Conservation (phyloP, 92 coral and sea anemone species). For the Zoanthus sansibaricus region DNA sequence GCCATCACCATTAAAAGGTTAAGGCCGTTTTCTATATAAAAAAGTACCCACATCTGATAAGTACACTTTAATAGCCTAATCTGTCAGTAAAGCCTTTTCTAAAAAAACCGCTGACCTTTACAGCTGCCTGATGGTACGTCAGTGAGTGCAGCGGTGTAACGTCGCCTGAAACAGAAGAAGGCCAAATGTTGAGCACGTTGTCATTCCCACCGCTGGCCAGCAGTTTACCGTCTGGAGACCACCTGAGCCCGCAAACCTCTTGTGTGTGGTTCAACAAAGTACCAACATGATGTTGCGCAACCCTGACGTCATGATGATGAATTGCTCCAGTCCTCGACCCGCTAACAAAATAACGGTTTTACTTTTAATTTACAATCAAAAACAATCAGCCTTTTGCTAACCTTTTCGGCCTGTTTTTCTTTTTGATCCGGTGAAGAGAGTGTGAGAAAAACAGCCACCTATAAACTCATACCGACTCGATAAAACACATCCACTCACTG, state of each 20-base stretch:
- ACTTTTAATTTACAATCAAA: background rate
- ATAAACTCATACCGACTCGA: no score
- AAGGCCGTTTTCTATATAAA: no score
- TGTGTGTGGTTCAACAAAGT: constrained; percentile 88
- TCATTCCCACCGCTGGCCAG: constrained; percentile 99
- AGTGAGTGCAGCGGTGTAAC: constrained; percentile 73
- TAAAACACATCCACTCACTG: no score
- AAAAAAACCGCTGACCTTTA: constrained; percentile 74
- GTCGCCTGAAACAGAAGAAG: constrained; percentile 43
- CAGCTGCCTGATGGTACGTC: constrained; percentile 94
- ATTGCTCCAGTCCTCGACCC: constrained; percentile 94
- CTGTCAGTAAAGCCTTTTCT: background rate
- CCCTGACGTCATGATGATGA: constrained; percentile 93
- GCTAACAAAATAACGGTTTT: constrained; percentile 41
- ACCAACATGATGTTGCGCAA: constrained; percentile 83
- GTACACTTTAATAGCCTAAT: background rate
- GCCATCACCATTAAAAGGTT: no score
- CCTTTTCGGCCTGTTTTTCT: no score
- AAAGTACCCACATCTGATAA: no score
- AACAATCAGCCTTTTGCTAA: background rate
- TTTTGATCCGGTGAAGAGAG: no score
- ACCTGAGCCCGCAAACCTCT: constrained; percentile 93
- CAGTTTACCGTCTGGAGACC: constrained; percentile 95
- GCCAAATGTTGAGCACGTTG: constrained; percentile 92
- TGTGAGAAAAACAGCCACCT: no score